Percentiles rank a stretch among this genome's conserved stretches.
These are phyloP conservation scores for Papilio xuthus DNA, from an alignment of 1,140 invertebrate species.

Conservation along the genomic window DNA sequence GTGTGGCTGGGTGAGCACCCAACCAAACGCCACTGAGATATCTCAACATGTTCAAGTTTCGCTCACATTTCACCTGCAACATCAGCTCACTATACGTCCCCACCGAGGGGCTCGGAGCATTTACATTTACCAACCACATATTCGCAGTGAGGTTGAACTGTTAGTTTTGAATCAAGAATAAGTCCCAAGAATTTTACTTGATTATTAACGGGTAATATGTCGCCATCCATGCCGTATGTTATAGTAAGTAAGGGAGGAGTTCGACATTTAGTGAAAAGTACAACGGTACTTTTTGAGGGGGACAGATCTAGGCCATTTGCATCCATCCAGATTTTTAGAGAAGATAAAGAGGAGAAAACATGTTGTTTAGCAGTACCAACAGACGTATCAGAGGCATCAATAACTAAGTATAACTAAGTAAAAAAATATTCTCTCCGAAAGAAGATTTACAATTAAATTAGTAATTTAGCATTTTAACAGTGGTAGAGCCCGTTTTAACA, in stretches of 20 bases:
- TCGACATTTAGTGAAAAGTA: conserved; percentile 39
- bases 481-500: too few relatives aligned
- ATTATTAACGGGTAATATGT: conserved; percentile 17
- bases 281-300: conserved; percentile 33
- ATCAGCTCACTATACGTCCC: too few relatives aligned
- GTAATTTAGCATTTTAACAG: too few relatives aligned
- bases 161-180: conserved; percentile 42
- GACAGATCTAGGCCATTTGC: conserved; percentile 37
- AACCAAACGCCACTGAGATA: conserved; percentile 44
- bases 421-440: conserved; percentile 39
- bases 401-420: too few relatives aligned
- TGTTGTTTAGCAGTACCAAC: not conserved
- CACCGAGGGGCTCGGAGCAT: too few relatives aligned
- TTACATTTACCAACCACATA: conserved; percentile 41
- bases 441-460: conserved; percentile 41
- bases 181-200: conserved; percentile 45
- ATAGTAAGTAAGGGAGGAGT: conserved; percentile 17
- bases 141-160: conserved; percentile 37
- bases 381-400: conserved; percentile 34
- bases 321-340: conserved; percentile 31
- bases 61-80: too few relatives aligned
- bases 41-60: conserved; percentile 43
- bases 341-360: conserved; percentile 30
- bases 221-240: too few relatives aligned
- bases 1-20: conserved; percentile 45